phyloP scores from a whole-genome alignment of 2,888 invertebrate genomes.

The Gryllus longicercus region DNA sequence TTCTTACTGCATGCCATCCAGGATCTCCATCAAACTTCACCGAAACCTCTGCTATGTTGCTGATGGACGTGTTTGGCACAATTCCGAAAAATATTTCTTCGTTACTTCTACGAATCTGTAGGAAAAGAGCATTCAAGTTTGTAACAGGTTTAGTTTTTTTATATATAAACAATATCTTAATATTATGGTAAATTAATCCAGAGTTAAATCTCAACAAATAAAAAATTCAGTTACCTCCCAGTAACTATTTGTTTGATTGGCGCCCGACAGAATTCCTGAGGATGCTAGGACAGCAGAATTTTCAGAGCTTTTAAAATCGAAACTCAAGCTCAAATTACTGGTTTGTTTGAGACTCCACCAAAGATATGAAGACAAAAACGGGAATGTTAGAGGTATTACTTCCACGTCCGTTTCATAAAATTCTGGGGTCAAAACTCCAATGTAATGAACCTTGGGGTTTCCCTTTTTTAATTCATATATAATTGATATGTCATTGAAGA shows the following conservation, averaged over 20 bases:
- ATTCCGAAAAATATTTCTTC: constrained; percentile 83
- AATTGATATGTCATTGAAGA: constrained; percentile 89
- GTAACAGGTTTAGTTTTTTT: background rate
- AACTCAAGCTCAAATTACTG: constrained; percentile 70
- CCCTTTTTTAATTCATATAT: constrained; percentile 80
- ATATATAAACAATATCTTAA: background rate
- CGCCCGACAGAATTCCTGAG: constrained; percentile 70
- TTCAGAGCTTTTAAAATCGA: constrained; percentile 79
- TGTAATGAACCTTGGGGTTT: constrained; percentile 62
- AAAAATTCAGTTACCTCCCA: constrained; percentile 68
- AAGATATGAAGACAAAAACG: constrained; percentile 84
- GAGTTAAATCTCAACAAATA: too few relatives aligned
- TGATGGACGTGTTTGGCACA: constrained; percentile 69
- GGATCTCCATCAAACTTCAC: constrained; percentile 73
- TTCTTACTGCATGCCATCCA: constrained; percentile 70
- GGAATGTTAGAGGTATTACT: constrained; percentile 86
- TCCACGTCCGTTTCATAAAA: constrained; percentile 80
- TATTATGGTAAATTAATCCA: too few relatives aligned
- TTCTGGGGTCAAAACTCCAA: constrained; percentile 73
- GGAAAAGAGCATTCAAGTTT: background rate
- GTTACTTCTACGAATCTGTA: constrained; percentile 71
- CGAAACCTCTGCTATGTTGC: constrained; percentile 72
- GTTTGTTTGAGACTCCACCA: constrained; percentile 80
- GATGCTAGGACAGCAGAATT: constrained; percentile 82
- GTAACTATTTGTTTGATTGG: constrained; percentile 58